phyloP scores from a whole-genome alignment of 2,888 invertebrate species.

The Rutpela maculata region DNA sequence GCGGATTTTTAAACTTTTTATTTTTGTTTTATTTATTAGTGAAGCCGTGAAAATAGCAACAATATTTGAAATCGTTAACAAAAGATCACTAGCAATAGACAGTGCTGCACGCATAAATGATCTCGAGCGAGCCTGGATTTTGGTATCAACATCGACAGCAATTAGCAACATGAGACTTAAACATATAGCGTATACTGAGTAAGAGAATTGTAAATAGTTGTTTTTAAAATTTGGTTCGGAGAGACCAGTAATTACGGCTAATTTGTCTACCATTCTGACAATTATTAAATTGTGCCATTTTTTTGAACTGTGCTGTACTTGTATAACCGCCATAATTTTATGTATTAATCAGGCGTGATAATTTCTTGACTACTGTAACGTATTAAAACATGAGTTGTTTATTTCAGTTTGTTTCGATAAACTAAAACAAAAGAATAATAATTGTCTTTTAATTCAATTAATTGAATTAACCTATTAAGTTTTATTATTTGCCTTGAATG shows the following conservation, averaged over 20 bases:
- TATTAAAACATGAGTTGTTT: not conserved
- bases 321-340: not conserved
- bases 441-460: not conserved
- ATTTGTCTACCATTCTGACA: not conserved
- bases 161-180: not conserved
- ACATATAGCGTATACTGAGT: not conserved
- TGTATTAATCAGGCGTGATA: not conserved
- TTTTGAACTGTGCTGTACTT: not conserved
- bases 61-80: not conserved
- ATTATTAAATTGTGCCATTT: slow-evolving; percentile 2
- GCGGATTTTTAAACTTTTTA: not conserved
- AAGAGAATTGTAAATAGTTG: not conserved
- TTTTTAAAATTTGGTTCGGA: not conserved
- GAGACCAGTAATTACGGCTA: not conserved
- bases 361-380: not conserved
- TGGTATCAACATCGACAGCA: not conserved
- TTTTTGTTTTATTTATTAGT: not conserved
- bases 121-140: accelerated
- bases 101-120: not conserved
- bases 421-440: not conserved
- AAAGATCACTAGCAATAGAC: not conserved
- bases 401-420: not conserved
- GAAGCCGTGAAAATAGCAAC: not conserved
- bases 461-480: not conserved
- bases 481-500: not conserved